These are phyloP conservation scores for Chrosomus eos DNA, from an alignment of 2,797 vertebrate species.

Conservation along the genomic window DNA sequence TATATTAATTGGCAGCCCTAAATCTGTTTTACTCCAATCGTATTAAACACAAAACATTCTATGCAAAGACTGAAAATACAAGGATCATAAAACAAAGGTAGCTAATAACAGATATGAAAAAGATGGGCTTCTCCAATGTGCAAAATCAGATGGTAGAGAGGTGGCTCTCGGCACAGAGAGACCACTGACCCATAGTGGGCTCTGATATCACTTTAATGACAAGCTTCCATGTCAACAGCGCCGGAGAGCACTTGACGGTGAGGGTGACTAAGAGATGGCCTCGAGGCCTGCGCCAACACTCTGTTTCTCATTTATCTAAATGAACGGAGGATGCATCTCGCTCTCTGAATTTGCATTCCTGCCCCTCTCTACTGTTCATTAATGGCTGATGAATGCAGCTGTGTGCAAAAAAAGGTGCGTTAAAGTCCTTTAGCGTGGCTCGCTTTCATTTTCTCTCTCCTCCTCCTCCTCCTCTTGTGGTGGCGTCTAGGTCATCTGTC, in stretches of 20 bases:
- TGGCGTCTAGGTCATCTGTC: conserved; percentile 68
- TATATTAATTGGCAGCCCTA: neutral
- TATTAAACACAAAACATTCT: neutral
- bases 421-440: conserved; percentile 71
- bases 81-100: neutral
- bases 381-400: conserved; percentile 71
- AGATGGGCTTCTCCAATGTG: neutral
- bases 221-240: conserved; percentile 38
- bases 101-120: neutral
- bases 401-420: conserved; percentile 69
- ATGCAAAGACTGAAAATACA: neutral
- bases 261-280: conserved; percentile 46
- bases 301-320: conserved; percentile 42
- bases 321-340: conserved; percentile 26
- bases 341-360: conserved; percentile 67
- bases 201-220: conserved; percentile 46
- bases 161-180: conserved; percentile 1
- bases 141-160: neutral
- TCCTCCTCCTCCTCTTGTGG: conserved; percentile 31
- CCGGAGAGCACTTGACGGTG: conserved; percentile 39
- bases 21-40: neutral
- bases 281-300: neutral
- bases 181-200: conserved; percentile 27
- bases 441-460: conserved; percentile 12
- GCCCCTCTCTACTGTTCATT: conserved; percentile 72